Evolutionary conservation across 2,113 vertebrate species (phyloP), one percentile per base, ranked within the genome.

Genomic region (Chaetops frenatus): DNA sequence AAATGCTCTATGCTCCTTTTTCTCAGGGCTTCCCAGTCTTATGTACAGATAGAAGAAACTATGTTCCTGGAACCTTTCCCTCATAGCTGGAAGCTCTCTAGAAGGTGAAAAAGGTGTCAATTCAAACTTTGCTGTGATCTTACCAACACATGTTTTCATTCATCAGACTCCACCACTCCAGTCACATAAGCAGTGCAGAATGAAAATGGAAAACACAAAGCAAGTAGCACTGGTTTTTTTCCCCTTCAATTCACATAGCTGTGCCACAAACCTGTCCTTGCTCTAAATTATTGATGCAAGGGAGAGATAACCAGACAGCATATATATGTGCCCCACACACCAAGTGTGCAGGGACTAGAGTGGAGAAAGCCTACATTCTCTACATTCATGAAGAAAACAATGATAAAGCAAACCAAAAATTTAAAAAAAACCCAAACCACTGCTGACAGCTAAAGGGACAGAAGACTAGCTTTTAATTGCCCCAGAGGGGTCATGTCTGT

Each of bases 361-460:
- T 28, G 20, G 28, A 94, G 61, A 92, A 81, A 71, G 42, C 21
- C 31, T 72, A 44, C 31, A 33, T 73, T 50, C 77, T 79, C 84
- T 69, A 29, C 44, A 76, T 56, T 66, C n/a, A 78, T 10, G 13
- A 19, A 72, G 50, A 81, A 81, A 92, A 88, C 42, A 86, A 72
- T 27, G 33, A 77, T 45, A 73, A 74, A 88, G 38, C 47, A 91
- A 91, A 76, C 16, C 2, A 78, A 50, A 83, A 56, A 19, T 9
- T 19, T 4, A 3, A 40, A 70, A 62, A 72, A 42, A 61, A 5
- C 1, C 13, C 14, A n/a, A n/a, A n/a, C n/a, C 17, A 50, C 51
- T 51, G 76, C 56, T 83, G 86, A 82, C 87, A 95, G 85, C 74
- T 92, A 38, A 84, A 72, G 62, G 85, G 67, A 79, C 62, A 38